Percentiles rank a stretch among this genome's conserved stretches.
These are phyloP conservation scores for Campylomormyrus tamandua DNA, from an alignment of 2,113 vertebrate species.

Conservation along the genomic window DNA sequence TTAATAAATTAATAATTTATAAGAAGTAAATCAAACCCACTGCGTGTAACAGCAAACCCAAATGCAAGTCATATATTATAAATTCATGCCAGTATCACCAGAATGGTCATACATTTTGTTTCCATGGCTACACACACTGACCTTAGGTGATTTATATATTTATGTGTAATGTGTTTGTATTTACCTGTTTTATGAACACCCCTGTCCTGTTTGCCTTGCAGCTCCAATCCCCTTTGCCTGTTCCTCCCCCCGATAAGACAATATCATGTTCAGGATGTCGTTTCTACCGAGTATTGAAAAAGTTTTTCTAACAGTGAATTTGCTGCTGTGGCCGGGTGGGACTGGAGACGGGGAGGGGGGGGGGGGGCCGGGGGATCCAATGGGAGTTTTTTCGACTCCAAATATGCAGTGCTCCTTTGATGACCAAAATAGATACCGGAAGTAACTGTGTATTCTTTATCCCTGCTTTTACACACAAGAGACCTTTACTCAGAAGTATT, in stretches of 20 bases:
- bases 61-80: not conserved
- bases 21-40: not conserved
- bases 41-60: not conserved
- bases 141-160: not conserved
- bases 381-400: constrained; percentile 32
- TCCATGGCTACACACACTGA: not conserved
- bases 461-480: constrained; percentile 28
- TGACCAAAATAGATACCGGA: constrained; percentile 47
- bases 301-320: constrained; percentile 33
- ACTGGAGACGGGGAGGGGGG: constrained; percentile 12
- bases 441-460: constrained; percentile 26
- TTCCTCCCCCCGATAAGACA: constrained; percentile 33
- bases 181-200: not conserved
- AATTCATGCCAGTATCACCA: not conserved
- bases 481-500: constrained; percentile 30
- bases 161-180: not conserved
- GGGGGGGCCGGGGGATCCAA: constrained; percentile 27
- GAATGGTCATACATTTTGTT: not conserved
- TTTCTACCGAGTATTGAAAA: constrained; percentile 36
- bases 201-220: not conserved
- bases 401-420: constrained; percentile 43
- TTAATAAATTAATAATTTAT: not conserved
- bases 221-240: not conserved
- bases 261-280: constrained; percentile 37
- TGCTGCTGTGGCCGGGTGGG: constrained; percentile 11